These are phyloP conservation scores for Ceratothoa steindachneri DNA, from an alignment of 2,888 invertebrate genomes.

Conservation along the genomic window DNA sequence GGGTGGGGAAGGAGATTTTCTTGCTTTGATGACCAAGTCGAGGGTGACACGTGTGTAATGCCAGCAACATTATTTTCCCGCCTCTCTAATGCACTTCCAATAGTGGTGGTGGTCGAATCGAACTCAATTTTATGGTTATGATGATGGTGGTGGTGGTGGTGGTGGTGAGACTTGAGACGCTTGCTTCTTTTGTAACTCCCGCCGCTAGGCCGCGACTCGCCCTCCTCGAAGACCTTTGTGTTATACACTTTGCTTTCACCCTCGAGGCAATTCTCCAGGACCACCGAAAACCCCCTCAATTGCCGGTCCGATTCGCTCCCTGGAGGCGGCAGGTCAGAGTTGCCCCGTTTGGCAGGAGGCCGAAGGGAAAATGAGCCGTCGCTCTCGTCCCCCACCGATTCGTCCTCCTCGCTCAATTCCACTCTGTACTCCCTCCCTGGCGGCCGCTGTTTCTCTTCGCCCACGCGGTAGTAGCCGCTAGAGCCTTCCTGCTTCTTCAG, in stretches of 20 bases:
- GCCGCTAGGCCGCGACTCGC: not conserved
- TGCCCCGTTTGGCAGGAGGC: not conserved
- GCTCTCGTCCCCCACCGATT: not conserved
- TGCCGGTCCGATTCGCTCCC: not conserved
- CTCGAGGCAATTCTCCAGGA: not conserved
- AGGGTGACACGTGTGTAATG: no score
- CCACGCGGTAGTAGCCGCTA: conserved; percentile 22
- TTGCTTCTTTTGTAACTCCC: not conserved
- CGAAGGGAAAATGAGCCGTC: not conserved
- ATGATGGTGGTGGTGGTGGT: not conserved
- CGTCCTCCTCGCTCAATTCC: not conserved
- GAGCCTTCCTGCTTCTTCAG: conserved; percentile 46
- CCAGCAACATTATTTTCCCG: not conserved
- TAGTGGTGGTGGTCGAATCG: not conserved
- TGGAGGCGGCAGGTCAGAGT: not conserved
- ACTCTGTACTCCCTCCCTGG: not conserved
- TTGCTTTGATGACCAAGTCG: not conserved
- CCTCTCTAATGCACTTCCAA: no score
- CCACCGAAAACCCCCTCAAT: not conserved
- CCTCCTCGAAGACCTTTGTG: not conserved
- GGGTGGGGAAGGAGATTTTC: not conserved
- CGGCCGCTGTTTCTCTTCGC: not conserved
- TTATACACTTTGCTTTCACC: not conserved
- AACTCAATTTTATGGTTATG: not conserved
- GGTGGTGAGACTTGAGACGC: not conserved